Base-by-base conservation (phyloP, 35 echinoderm and acorn worm genomes). In the Stichopus chloronotus region DNA sequence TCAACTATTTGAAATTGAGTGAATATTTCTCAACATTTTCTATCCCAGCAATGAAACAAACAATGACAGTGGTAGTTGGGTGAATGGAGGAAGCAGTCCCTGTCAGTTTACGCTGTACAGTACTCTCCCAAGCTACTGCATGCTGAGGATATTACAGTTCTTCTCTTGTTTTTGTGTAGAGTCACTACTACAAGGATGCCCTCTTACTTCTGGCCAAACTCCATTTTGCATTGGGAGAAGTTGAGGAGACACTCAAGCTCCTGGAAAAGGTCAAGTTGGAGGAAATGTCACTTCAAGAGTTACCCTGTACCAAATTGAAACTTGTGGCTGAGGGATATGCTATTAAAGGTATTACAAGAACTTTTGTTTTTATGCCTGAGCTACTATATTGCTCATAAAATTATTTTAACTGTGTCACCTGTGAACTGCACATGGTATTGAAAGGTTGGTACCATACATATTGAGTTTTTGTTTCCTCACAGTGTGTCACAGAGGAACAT, bases 291-390 rank as follows among this genome's bases (percentile, higher is more conserved):
- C 87, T 93, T 54, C 92, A 95, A 83, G 93, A 94, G n/a, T 81
- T 93, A 55, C 92, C 95, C 0, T 93, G 88, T 58, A 92, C 93
- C 4, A 96, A 94, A 68, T 78, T 99, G 9, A 93, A 94, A 76
- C 78, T 96, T 65, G 85, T 99, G 55, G 97, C 97, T 14, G 97
- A 99, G 83, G 95, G 95, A 4, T 99, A 93, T 93, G 97, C 95
- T 53, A 88, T 99, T 8, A 99, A 93, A 93, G 97, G 97, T 98
- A 81, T 43, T 58, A 86, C 69, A 72, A 72, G 13, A 16, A 21
- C 13, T 72, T 13, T 72, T 72, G 13, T 16, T 13, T 72, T 13
- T 72, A 72, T 72, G 69, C 13, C 13, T 2, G 22, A 72, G 69
- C 69, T 16, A 16, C 22, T 72, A 21, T 72, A 72, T 13, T 16